A percentile compares a stretch with the other conserved stretches of the same genome.
These are phyloP conservation scores for Chloroclystis v-ata DNA, from an alignment of 2,888 invertebrate genomes.

Conservation along the genomic window DNA sequence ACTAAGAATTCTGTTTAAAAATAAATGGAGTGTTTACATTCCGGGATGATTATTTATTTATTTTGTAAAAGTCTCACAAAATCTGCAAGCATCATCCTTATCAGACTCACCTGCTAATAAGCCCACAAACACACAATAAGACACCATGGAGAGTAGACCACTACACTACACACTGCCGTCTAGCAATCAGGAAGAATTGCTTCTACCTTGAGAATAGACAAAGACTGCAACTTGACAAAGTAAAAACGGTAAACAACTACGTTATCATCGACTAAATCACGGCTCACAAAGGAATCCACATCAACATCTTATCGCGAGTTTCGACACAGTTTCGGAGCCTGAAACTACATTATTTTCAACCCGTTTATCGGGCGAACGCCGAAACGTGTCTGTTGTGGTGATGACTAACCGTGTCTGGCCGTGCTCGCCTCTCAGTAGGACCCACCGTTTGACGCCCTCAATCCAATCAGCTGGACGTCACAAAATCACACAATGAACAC, in stretches of 20 bases:
- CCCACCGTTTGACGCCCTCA: conserved; percentile 63
- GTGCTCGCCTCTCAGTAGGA: conserved; percentile 58
- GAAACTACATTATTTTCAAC: conserved; percentile 42
- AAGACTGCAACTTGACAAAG: conserved; percentile 43
- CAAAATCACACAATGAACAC: conserved; percentile 41
- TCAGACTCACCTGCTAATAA: conserved; percentile 52
- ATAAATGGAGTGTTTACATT: no score
- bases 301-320: conserved; percentile 55
- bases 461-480: conserved; percentile 68
- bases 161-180: conserved; percentile 22
- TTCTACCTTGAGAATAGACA: conserved; percentile 37
- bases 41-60: no score
- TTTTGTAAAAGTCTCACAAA: no score
- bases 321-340: conserved; percentile 47
- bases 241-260: conserved; percentile 54
- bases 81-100: conserved; percentile 1
- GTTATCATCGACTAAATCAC: conserved; percentile 60
- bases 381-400: conserved; percentile 60
- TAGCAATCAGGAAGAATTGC: conserved; percentile 14
- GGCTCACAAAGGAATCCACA: conserved; percentile 67
- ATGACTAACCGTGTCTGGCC: conserved; percentile 71
- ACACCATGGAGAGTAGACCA: conserved; percentile 64
- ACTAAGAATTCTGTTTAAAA: no score
- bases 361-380: conserved; percentile 47
- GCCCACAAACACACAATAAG: conserved; percentile 63